These are phyloP conservation scores for Eudorcas thomsonii DNA, from an alignment of 2,113 vertebrate species.

Conservation along the genomic window DNA sequence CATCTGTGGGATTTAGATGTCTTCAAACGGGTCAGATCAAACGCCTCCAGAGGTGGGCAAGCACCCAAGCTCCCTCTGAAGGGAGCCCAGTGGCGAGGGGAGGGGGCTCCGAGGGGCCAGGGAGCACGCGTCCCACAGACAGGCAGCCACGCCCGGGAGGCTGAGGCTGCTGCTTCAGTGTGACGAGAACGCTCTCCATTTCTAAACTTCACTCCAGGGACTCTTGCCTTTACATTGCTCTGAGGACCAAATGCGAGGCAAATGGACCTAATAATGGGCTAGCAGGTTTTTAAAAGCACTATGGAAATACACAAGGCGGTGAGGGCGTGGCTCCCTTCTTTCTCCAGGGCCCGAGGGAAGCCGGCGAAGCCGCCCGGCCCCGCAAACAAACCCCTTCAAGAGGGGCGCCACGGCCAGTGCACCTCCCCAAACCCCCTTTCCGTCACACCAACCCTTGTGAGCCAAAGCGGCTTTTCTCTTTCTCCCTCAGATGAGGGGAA, in stretches of 20 bases:
- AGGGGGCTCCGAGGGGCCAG: background rate
- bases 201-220: background rate
- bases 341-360: background rate
- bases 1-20: background rate
- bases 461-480: background rate
- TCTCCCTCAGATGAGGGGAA: background rate
- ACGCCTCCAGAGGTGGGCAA: background rate
- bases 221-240: background rate
- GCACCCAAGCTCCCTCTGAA: background rate
- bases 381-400: background rate
- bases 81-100: background rate
- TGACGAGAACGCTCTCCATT: background rate
- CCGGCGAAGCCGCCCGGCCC: background rate
- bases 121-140: background rate
- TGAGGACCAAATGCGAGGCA: background rate
- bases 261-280: background rate
- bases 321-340: background rate
- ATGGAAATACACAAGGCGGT: background rate
- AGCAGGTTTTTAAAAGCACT: background rate
- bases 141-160: background rate
- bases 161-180: background rate
- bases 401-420: background rate
- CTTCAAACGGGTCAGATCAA: background rate
- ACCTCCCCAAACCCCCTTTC: background rate
- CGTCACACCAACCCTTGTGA: background rate